Percentiles rank a stretch among this genome's conserved stretches.
phyloP scores from a whole-genome alignment of 1,140 invertebrate genomes.

The Saccostrea echinata region DNA sequence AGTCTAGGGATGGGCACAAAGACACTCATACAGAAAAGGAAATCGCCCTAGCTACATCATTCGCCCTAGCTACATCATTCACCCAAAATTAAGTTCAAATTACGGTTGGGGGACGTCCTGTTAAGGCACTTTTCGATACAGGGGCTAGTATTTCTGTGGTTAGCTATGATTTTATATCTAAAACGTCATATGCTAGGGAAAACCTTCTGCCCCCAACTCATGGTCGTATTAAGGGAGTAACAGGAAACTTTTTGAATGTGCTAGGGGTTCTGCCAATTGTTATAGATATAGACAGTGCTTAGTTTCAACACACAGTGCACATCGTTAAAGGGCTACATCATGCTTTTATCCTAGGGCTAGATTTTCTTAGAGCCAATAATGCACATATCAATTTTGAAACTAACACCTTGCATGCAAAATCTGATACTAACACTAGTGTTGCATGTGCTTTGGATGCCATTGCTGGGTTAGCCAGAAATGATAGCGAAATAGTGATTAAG shows the following conservation, averaged over 20 bases:
- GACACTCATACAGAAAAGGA: constrained; percentile 3
- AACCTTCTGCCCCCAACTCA: constrained; percentile 1
- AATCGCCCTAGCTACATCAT: not conserved
- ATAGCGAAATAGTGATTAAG: not conserved
- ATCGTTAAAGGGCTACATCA: too few species aligned
- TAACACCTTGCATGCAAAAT: not conserved
- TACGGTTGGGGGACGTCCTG: constrained; percentile 17
- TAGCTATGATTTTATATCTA: constrained; percentile 42
- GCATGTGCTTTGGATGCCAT: not conserved
- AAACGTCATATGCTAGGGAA: not conserved
- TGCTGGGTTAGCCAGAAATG: not conserved
- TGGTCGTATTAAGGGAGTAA: too few species aligned
- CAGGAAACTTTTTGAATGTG: too few species aligned
- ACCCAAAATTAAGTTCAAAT: constrained; percentile 47
- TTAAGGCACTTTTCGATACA: constrained; percentile 48
- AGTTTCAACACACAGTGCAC: too few species aligned
- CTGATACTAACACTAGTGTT: not conserved
- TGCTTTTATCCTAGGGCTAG: constrained; percentile 54
- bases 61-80: too few species aligned
- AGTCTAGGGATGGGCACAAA: constrained; percentile 53
- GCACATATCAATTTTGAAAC: not conserved
- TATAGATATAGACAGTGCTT: too few species aligned
- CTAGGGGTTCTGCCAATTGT: too few species aligned
- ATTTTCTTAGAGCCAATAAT: constrained; percentile 31
- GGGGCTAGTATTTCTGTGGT: constrained; percentile 41